Conservation (phyloP, 30 jellyfish, hydroid and myxozoan species). For the Clytia hemisphaerica region DNA sequence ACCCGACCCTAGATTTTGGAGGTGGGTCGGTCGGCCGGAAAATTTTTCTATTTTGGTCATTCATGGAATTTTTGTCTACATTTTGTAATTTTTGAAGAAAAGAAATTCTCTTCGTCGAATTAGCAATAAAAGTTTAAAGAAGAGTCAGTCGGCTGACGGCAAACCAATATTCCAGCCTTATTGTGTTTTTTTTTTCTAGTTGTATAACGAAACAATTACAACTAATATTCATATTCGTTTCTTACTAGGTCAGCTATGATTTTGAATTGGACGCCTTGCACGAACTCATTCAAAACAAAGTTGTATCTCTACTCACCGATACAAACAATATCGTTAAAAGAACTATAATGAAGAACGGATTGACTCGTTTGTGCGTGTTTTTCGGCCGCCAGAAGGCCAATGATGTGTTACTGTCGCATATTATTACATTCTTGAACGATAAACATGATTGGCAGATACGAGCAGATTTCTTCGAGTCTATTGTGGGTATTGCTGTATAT, state of each 20-base stretch:
- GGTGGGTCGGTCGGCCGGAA: too few relatives aligned
- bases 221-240: neutral
- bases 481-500: slow-evolving; percentile 91
- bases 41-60: too few relatives aligned
- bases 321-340: slow-evolving; percentile 83
- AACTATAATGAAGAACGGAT: slow-evolving; percentile 84
- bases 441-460: slow-evolving; percentile 92
- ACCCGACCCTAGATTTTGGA: too few relatives aligned
- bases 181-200: too few relatives aligned
- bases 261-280: slow-evolving; percentile 84
- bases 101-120: too few relatives aligned
- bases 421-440: slow-evolving; percentile 85
- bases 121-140: too few relatives aligned
- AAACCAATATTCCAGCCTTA: too few relatives aligned
- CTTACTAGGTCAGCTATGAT: slow-evolving; percentile 77
- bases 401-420: slow-evolving; percentile 85
- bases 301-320: slow-evolving; percentile 73
- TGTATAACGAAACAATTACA: too few relatives aligned
- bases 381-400: slow-evolving; percentile 98
- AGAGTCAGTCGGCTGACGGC: too few relatives aligned
- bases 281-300: slow-evolving; percentile 82
- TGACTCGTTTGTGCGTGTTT: slow-evolving; percentile 85
- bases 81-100: too few relatives aligned
- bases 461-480: slow-evolving; percentile 82
- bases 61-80: too few relatives aligned